phyloP scores from a whole-genome alignment of 2,113 vertebrate genomes.

The Galbula dea region DNA sequence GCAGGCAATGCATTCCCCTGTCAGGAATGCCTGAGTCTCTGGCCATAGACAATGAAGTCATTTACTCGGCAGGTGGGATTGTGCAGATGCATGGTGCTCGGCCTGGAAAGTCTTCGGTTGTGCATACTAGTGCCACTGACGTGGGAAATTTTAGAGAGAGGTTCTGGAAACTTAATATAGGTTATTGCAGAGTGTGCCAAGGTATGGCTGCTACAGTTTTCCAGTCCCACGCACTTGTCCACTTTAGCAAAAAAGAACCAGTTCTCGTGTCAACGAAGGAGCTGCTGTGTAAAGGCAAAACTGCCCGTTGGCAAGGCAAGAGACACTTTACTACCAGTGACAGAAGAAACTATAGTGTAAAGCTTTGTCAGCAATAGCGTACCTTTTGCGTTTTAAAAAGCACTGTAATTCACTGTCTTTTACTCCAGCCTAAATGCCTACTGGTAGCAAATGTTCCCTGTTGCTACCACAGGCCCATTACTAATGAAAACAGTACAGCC shows the following conservation, averaged over 20 bases:
- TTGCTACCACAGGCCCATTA: background rate
- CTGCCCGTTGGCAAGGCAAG: background rate
- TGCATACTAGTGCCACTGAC: background rate
- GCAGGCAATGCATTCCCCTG: background rate
- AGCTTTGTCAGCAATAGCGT: background rate
- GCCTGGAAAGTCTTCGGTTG: background rate
- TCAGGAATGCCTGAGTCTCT: background rate
- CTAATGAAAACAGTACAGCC: background rate
- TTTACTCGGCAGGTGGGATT: background rate
- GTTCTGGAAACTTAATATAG: background rate
- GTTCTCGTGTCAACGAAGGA: rapidly evolving
- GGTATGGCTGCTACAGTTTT: background rate
- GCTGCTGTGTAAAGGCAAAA: background rate
- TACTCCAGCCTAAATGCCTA: background rate
- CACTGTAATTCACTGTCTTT: background rate
- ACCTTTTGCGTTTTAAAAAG: background rate
- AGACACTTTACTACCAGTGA: background rate
- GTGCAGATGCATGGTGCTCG: background rate
- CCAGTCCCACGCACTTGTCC: rapidly evolving
- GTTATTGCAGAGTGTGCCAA: background rate
- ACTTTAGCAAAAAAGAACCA: background rate
- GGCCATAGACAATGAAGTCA: background rate
- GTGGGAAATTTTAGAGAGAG: background rate
- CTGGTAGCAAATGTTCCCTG: background rate
- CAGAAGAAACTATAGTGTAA: background rate